These are phyloP conservation scores for Zhuqinia jingwanae DNA, from an alignment of 2,888 invertebrate species.

Conservation along the genomic window DNA sequence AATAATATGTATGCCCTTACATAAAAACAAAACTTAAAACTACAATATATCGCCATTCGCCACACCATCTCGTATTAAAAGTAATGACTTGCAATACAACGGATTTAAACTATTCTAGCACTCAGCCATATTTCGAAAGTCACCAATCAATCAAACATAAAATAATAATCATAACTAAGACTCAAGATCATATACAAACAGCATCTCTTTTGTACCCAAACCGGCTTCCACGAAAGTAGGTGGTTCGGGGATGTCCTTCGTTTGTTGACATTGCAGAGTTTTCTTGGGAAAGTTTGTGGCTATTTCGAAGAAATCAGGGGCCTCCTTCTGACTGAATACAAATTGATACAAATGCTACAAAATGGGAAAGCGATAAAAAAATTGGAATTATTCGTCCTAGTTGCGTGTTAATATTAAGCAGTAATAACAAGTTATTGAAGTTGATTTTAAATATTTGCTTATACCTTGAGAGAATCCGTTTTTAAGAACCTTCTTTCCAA, in stretches of 20 bases:
- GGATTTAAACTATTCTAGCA: no score
- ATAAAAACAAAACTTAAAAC: no score
- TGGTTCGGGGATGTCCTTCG: conserved; percentile 81
- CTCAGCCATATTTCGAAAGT: not conserved
- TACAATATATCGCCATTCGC: no score
- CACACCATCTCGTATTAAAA: no score
- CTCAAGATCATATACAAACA: conserved; percentile 97
- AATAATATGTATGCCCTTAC: no score
- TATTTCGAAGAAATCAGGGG: conserved; percentile 96
- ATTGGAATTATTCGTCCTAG: not conserved
- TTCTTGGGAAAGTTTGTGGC: conserved; percentile 97
- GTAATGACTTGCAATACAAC: no score
- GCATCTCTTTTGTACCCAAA: conserved; percentile 92
- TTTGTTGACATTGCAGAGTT: conserved; percentile 86
- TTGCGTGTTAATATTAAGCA: no score
- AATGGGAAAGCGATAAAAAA: conserved; percentile 54
- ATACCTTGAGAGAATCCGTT: conserved; percentile 90
- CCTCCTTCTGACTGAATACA: conserved; percentile 96
- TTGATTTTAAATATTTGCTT: not conserved
- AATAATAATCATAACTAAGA: conserved; percentile 82
- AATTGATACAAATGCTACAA: conserved; percentile 95
- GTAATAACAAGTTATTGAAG: no score
- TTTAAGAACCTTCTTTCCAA: conserved; percentile 93
- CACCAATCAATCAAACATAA: not conserved
- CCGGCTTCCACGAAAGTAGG: conserved; percentile 89